phyloP scores from a whole-genome alignment of 2,113 vertebrate genomes.

The Lycaon pictus region DNA sequence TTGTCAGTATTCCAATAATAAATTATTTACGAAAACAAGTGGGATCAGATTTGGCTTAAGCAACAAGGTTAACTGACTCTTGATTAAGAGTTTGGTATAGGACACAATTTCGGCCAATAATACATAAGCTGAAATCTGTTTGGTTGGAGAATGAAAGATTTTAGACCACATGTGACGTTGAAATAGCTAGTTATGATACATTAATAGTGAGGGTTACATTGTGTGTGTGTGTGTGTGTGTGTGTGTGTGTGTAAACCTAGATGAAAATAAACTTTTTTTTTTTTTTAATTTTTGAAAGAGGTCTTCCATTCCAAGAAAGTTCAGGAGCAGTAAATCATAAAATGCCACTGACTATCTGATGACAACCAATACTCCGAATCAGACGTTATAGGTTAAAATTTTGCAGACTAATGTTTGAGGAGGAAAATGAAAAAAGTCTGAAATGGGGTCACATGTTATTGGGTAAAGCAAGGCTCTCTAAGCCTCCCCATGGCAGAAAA shows the following conservation, averaged over 20 bases:
- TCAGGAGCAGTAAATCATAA: neutral
- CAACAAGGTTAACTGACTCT: neutral
- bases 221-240: fast-evolving
- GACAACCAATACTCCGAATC: neutral
- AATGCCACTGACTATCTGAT: neutral
- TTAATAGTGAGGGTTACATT: neutral
- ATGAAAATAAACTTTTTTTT: neutral
- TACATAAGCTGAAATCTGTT: neutral
- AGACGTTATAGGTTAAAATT: neutral
- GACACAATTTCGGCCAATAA: neutral
- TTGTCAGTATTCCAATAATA: neutral
- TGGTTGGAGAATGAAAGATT: neutral
- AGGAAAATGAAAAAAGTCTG: neutral
- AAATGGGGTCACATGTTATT: neutral
- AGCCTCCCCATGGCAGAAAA: neutral
- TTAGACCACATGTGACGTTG: neutral
- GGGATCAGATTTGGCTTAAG: neutral
- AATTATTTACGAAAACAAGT: neutral
- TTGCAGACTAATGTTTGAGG: neutral
- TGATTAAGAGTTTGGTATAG: neutral
- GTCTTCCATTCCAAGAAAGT: neutral
- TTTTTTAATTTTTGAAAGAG: neutral
- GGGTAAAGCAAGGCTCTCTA: neutral
- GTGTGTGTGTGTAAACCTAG: neutral
- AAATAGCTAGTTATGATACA: neutral